phyloP scores from a whole-genome alignment of 2,113 vertebrate genomes.

The Salvelinus alpinus region DNA sequence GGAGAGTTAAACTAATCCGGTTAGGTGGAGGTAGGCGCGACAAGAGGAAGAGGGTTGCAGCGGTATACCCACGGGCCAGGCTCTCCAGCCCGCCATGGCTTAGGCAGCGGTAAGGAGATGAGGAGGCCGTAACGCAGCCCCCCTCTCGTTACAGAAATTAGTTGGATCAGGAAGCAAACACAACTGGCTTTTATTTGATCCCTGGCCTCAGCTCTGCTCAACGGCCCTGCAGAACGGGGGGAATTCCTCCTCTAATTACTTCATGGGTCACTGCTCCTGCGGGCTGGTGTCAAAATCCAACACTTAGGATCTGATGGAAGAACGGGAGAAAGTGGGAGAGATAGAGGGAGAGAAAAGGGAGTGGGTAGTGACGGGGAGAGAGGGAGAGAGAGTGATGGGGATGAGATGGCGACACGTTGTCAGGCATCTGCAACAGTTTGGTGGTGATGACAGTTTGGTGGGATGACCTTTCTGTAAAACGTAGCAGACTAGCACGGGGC shows the following conservation, averaged over 20 bases:
- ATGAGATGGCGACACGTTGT: conserved; percentile 39
- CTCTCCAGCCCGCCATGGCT: conserved; percentile 82
- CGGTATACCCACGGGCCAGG: conserved; percentile 71
- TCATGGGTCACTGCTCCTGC: conserved; percentile 85
- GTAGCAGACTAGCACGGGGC: conserved; percentile 23
- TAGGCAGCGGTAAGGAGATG: conserved; percentile 85
- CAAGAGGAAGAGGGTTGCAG: conserved; percentile 73
- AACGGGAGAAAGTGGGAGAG: conserved; percentile 20
- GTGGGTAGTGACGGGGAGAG: conserved; percentile 12
- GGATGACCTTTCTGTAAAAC: conserved; percentile 49
- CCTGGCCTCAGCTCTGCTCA: conserved; percentile 71
- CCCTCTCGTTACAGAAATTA: conserved; percentile 93
- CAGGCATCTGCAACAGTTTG: conserved; percentile 48
- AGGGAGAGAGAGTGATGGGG: conserved; percentile 8
- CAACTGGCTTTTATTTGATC: conserved; percentile 90
- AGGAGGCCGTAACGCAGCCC: conserved; percentile 59
- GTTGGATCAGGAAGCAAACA: conserved; percentile 95
- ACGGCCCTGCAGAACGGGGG: conserved; percentile 66
- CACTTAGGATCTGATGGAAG: conserved; percentile 77
- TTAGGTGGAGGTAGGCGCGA: conserved; percentile 77
- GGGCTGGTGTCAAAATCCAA: conserved; percentile 86
- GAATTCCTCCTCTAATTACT: conserved; percentile 94
- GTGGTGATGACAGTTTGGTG: conserved; percentile 31
- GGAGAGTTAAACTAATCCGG: conserved; percentile 82
- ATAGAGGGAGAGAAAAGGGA: conserved; percentile 31